Percentiles rank a stretch among this genome's conserved stretches.
phyloP scores from a whole-genome alignment of 2,888 invertebrate species.

The Noctua comes region DNA sequence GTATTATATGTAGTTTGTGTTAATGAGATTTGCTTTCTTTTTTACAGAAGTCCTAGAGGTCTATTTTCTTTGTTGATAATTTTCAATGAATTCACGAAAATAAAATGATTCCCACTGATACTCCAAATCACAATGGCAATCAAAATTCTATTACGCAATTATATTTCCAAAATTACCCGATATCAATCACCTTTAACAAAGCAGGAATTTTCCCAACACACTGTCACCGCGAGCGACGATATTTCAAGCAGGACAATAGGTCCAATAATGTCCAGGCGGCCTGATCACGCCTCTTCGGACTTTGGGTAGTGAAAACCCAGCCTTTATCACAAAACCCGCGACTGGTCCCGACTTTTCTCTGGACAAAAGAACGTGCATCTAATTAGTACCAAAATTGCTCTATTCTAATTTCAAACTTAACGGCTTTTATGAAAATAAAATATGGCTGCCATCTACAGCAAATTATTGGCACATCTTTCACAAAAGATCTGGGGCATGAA shows the following conservation, averaged over 20 bases:
- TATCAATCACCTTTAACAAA: constrained; percentile 64
- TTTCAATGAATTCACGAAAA: background rate
- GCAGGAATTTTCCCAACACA: constrained; percentile 59
- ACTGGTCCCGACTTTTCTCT: constrained; percentile 67
- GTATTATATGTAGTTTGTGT: background rate
- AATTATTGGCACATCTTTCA: constrained; percentile 47
- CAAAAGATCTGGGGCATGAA: constrained; percentile 37
- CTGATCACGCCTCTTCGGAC: constrained; percentile 63
- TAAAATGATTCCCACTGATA: background rate
- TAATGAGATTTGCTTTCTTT: background rate
- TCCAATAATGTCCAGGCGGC: constrained; percentile 48
- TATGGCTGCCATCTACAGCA: constrained; percentile 30
- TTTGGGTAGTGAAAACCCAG: constrained; percentile 43
- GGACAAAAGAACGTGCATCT: constrained; percentile 55
- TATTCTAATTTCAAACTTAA: constrained; percentile 33
- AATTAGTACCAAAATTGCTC: constrained; percentile 43
- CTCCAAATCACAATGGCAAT: constrained; percentile 35
- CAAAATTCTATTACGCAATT: constrained; percentile 46
- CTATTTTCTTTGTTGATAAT: no score
- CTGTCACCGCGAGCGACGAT: constrained; percentile 64
- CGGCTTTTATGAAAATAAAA: constrained; percentile 40
- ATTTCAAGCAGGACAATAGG: constrained; percentile 66
- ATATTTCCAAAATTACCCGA: constrained; percentile 45
- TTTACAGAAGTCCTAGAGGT: background rate
- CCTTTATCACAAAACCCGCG: constrained; percentile 50